Base-by-base conservation (phyloP, 2,797 vertebrate genomes). In the Oreonectes daqikongensis region DNA sequence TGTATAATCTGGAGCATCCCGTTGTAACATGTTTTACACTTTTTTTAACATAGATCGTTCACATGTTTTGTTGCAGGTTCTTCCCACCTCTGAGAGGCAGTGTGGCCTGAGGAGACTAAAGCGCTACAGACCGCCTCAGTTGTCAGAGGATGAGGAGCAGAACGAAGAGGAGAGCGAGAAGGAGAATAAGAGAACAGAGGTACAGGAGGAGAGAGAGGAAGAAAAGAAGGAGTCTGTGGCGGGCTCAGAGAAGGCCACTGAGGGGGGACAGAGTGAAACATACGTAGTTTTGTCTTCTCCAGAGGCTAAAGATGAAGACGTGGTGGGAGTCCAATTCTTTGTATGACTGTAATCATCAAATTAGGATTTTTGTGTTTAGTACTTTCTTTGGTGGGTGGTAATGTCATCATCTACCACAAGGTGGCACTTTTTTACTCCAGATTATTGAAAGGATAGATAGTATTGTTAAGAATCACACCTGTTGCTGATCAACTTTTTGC, bases 41-140 rank as follows among this genome's bases (percentile, higher is more conserved):
- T n/a, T 20, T 17, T 22, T 28, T 68, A 18, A 7, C 5, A 12
- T 46, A 9, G 22, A 59, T 32, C 32, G 14, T 20, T 15, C 20
- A 20, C 1, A 12, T 67, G 1, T 35, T 12, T 26, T 60, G 2
- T 50, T 60, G 28, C 44, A 84, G 83, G 69, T 82, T 38, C 46
- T 55, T 28, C 83, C 83, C 0, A 53, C 67, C 28, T 48, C 61
- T 30, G 77, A 78, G 11, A 84, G 86, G 72, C 78, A 22, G 83
- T 87, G 82, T 88, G 70, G 77, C 84, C 0, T 55, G 12, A 82
- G 80, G 46, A 75, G 80, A 50, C 61, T 3, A 44, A 85, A 63
- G 71, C 84, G 79, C 87, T 87, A 3, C 90, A 90, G 70, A 82
- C 82, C 82, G 44, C 86, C 82, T 76, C 86, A 40, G 15, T 60